Base-by-base conservation (phyloP, 1,140 invertebrate genomes). In the Dysdera silvatica region DNA sequence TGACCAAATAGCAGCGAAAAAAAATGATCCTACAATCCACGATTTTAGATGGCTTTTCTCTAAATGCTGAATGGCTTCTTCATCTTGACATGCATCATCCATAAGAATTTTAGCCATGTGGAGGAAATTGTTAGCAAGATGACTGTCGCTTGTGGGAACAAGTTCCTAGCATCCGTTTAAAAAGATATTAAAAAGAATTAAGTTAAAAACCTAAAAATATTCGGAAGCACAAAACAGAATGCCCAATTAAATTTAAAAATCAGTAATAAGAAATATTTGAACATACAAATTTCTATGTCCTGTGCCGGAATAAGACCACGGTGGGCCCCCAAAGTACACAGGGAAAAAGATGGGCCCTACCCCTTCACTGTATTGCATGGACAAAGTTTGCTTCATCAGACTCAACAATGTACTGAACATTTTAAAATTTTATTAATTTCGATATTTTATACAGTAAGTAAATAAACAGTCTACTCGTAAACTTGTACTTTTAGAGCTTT, bases 1-100 rank as follows among this genome's bases (percentile, higher is more conserved):
- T 8, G 89, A 88, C 92, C 92, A 95, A 4, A 86, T 81, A 24
- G 88, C 70, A 0, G 85, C 80, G 70, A 85, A 85, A 66, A 94
- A 80, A 71, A 91, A 85, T 0, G 87, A 82, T 2, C 87, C 88
- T 71, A 87, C 82, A 55, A 89, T 79, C 84, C 89, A 90, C 20
- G 76, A 78, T 31, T 78, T 71, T 0, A 84, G 70, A 73, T 84
- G 82, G 68, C 82, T 83, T n/a, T 79, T 79, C 68, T 85, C 85
- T 40, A 66, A 24, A 20, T 33, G 32, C 1, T 20, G 32, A 16
- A 40, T 14, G 3, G 43, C 40, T 32, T 56, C 69, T 33, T 68
- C 54, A 51, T 68, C 65, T 7, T 57, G n/a, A 32, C 68, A 61
- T 10, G 56, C 67, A 5, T 77, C 73, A 24, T 68, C 54, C 72